Conservation (phyloP, 2,888 invertebrate genomes). For the Cantharis lateralis region DNA sequence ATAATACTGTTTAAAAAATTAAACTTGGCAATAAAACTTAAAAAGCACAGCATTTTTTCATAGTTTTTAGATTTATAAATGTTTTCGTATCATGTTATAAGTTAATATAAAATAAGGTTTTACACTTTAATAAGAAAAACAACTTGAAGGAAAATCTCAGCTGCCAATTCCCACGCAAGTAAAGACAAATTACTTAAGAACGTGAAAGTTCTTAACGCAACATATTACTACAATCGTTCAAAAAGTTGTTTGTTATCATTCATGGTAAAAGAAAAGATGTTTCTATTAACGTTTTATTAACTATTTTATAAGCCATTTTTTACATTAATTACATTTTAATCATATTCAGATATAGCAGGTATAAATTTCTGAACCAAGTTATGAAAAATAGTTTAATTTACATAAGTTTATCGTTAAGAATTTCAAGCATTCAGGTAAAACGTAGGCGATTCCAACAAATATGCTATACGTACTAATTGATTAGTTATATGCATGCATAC, state of each 20-base stretch:
- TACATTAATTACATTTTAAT: not conserved
- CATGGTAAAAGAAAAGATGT: not conserved
- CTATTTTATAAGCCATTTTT: not conserved
- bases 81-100: not conserved
- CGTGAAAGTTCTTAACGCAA: conserved; percentile 2
- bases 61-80: not conserved
- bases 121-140: not conserved
- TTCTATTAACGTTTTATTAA: not conserved
- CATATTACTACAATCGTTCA: not conserved
- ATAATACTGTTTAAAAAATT: not conserved
- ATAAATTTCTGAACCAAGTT: not conserved
- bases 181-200: conserved; percentile 4
- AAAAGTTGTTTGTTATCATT: not conserved
- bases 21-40: not conserved
- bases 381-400: not conserved
- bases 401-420: not conserved
- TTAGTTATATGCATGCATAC: not conserved
- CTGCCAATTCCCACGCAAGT: conserved; percentile 7
- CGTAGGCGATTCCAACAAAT: not conserved
- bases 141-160: not conserved
- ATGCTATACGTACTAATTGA: not conserved
- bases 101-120: not conserved
- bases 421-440: not conserved
- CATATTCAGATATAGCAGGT: not conserved
- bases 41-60: not conserved